Percentiles rank a stretch among this genome's conserved stretches.
phyloP scores from a whole-genome alignment of 2,888 invertebrate genomes.

The Sericinus montela region DNA sequence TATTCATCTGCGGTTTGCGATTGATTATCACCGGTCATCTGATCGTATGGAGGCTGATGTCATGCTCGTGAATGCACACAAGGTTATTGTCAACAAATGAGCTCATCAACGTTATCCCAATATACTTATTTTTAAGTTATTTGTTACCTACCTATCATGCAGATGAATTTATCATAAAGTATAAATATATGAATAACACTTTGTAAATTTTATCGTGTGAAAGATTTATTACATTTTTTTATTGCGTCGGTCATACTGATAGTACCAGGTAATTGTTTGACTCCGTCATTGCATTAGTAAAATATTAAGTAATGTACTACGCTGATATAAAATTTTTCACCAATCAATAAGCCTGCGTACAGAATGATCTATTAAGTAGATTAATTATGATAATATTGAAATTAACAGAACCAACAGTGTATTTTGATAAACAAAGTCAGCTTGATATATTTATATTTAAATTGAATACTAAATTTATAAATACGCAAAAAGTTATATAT shows the following conservation, averaged over 20 bases:
- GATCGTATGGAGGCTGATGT: conserved; percentile 51
- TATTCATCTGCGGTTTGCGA: no score
- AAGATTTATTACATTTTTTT: background rate
- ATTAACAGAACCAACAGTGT: no score
- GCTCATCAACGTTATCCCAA: conserved; percentile 61
- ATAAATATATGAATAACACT: no score
- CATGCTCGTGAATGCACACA: conserved; percentile 48
- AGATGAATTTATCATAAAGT: background rate
- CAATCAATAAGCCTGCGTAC: no score
- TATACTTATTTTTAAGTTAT: conserved; percentile 45
- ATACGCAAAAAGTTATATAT: no score
- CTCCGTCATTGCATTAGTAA: background rate
- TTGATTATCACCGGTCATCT: conserved; percentile 39
- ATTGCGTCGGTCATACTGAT: background rate
- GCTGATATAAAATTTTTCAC: no score
- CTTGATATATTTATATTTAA: no score
- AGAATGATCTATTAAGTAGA: no score
- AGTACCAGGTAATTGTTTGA: background rate
- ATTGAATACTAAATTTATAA: no score
- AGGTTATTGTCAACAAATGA: conserved; percentile 71
- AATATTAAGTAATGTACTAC: background rate
- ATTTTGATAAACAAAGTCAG: no score
- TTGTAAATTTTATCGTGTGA: background rate
- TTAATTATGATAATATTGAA: no score
- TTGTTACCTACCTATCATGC: conserved; percentile 36